These are phyloP conservation scores for Alcis repandata DNA, from an alignment of 2,888 invertebrate genomes.

Conservation along the genomic window DNA sequence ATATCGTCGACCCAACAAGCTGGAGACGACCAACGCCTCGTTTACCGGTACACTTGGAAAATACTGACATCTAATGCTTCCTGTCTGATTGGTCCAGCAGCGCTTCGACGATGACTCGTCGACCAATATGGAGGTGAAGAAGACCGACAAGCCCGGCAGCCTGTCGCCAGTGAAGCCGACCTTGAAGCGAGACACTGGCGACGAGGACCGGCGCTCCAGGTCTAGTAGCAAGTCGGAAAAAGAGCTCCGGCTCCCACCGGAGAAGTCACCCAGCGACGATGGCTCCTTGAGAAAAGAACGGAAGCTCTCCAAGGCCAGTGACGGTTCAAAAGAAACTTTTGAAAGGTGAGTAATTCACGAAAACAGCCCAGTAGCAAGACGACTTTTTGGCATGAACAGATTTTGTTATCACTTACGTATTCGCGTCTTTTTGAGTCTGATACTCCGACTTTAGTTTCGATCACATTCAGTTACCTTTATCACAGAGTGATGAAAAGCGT, in stretches of 20 bases:
- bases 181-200: constrained; percentile 69
- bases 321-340: constrained; percentile 76
- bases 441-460: no score
- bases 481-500: no score
- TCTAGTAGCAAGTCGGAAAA: constrained; percentile 76
- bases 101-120: constrained; percentile 67
- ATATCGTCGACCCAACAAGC: no score
- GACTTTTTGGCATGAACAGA: no score
- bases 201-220: constrained; percentile 68
- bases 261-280: constrained; percentile 76
- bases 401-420: no score
- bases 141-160: constrained; percentile 78
- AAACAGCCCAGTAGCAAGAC: no score
- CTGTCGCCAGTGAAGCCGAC: constrained; percentile 74
- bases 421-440: no score
- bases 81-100: constrained; percentile 55
- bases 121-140: constrained; percentile 82
- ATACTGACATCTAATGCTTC: neutral
- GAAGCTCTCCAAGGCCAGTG: constrained; percentile 70
- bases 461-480: no score
- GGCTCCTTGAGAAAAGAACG: constrained; percentile 63
- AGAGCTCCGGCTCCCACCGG: constrained; percentile 72
- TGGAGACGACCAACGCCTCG: no score
- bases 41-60: no score
- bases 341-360: constrained; percentile 78